A percentile compares a stretch with the other conserved stretches of the same genome.
Evolutionary conservation across 1,140 invertebrate species (phyloP).

Genomic region (Cotesia vestalis): DNA sequence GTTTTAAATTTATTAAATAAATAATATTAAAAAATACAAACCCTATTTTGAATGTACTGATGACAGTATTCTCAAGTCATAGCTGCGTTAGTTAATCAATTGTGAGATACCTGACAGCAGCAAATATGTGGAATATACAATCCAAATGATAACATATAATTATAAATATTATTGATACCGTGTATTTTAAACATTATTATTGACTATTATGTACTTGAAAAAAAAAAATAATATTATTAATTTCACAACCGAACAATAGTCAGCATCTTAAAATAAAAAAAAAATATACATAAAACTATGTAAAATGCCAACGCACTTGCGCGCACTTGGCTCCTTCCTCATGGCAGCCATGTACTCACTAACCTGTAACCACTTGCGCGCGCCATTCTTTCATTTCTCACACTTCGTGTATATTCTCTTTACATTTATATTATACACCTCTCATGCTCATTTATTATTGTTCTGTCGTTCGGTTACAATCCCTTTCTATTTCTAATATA

Average conservation of each 20-base stretch:
- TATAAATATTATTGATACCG: too few relatives aligned
- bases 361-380: slow-evolving; percentile 50
- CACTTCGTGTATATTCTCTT: slow-evolving; percentile 27
- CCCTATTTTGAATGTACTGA: too few relatives aligned
- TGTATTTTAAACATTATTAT: neutral
- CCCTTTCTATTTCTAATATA: too few relatives aligned
- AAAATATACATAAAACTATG: neutral
- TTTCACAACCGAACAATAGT: neutral
- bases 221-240: neutral
- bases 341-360: slow-evolving; percentile 64
- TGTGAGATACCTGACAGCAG: neutral
- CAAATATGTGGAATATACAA: too few relatives aligned
- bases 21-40: too few relatives aligned
- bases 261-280: neutral
- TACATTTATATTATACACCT: neutral
- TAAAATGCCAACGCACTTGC: slow-evolving; percentile 48
- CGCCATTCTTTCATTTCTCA: slow-evolving; percentile 42
- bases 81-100: neutral
- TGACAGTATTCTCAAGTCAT: too few relatives aligned
- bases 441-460: too few relatives aligned
- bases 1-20: neutral
- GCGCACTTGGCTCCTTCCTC: slow-evolving; percentile 42
- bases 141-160: too few relatives aligned
- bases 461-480: too few relatives aligned
- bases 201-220: neutral